A percentile compares a stretch with the other conserved stretches of the same genome.
phyloP scores from a whole-genome alignment of 2,888 invertebrate genomes.

The Hyalella azteca region DNA sequence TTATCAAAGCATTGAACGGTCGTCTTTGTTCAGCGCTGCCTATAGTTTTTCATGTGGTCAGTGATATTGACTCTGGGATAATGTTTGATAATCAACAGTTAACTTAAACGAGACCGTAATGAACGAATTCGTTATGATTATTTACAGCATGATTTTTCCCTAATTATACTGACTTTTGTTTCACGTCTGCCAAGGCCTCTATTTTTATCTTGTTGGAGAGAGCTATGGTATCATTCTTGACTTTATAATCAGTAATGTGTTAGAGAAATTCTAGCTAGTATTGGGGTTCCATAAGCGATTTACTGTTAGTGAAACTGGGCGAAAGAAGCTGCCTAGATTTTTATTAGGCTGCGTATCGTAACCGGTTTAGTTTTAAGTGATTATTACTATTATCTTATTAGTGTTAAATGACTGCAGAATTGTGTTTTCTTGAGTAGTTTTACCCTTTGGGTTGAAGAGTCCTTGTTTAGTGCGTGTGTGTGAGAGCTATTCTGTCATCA shows the following conservation, averaged over 20 bases:
- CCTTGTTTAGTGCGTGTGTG: neutral
- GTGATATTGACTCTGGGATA: neutral
- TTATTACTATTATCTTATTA: conserved; percentile 31
- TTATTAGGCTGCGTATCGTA: conserved; percentile 2
- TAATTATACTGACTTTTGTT: neutral
- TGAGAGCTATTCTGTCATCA: conserved; percentile 10
- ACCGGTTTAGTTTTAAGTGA: conserved; percentile 23
- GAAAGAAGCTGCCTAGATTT: conserved; percentile 30
- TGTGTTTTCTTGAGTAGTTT: conserved; percentile 15
- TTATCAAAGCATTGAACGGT: too few relatives aligned
- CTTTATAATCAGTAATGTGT: neutral
- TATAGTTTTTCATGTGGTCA: neutral
- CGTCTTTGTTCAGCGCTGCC: neutral
- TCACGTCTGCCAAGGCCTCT: neutral
- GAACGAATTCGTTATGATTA: neutral
- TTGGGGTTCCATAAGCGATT: conserved; percentile 7
- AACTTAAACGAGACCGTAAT: neutral
- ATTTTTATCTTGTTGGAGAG: conserved; percentile 14
- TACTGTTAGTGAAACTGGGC: conserved; percentile 15
- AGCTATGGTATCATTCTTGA: conserved; percentile 25
- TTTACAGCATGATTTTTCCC: conserved; percentile 4
- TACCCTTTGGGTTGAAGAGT: conserved; percentile 7
- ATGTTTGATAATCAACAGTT: neutral
- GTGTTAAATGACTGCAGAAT: conserved; percentile 25
- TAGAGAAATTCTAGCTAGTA: neutral